phyloP scores from a whole-genome alignment of 2,113 vertebrate genomes.

The Pangasianodon hypophthalmus region DNA sequence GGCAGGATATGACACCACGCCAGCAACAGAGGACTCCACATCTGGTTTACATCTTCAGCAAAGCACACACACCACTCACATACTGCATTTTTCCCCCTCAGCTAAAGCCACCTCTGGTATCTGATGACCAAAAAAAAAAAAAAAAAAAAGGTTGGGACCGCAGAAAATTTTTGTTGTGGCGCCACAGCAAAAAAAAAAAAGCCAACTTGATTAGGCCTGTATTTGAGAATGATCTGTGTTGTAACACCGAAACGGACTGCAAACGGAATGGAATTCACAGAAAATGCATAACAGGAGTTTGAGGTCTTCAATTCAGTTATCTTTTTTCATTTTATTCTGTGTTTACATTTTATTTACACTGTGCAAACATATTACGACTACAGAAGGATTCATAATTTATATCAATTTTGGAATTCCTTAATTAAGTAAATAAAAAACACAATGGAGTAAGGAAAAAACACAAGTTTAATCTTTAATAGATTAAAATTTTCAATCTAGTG shows the following conservation, averaged over 20 bases:
- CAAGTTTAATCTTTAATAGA: background rate
- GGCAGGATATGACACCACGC: constrained; percentile 45
- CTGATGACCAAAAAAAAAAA: background rate
- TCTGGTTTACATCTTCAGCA: constrained; percentile 64
- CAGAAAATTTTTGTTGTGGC: constrained; percentile 3
- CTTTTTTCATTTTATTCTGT: background rate
- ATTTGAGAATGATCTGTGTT: background rate
- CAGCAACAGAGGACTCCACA: constrained; percentile 60
- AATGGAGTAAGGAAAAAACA: background rate
- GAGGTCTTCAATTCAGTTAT: background rate
- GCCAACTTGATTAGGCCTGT: background rate
- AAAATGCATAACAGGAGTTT: background rate
- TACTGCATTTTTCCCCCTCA: constrained; percentile 34
- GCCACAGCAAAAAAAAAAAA: constrained; percentile 23
- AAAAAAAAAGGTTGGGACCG: background rate
- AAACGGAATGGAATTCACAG: background rate
- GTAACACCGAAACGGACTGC: background rate
- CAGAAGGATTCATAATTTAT: background rate
- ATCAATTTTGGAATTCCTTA: background rate
- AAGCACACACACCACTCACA: constrained; percentile 30
- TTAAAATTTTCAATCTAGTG: background rate
- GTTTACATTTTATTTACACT: background rate
- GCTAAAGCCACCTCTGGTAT: constrained; percentile 36
- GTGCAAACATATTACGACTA: background rate
- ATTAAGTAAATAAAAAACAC: background rate